phyloP scores from a whole-genome alignment of 2,888 invertebrate genomes.

The Pachydiplax longipennis region DNA sequence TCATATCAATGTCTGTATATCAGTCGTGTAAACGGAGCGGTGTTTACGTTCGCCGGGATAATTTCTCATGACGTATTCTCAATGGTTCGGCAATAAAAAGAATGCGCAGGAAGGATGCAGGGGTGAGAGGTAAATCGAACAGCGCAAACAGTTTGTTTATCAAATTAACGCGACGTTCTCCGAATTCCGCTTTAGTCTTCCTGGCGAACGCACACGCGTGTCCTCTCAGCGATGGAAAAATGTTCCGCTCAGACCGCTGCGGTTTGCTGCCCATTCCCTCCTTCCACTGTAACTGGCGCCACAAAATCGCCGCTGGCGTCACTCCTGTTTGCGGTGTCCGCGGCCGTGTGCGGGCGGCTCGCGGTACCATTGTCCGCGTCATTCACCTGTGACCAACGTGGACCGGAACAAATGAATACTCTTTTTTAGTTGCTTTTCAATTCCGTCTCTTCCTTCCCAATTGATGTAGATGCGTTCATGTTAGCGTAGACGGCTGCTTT shows the following conservation, averaged over 20 bases:
- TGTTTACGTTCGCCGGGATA: too few species aligned
- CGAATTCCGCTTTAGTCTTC: not conserved
- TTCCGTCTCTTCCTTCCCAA: not conserved
- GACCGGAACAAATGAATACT: not conserved
- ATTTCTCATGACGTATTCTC: too few species aligned
- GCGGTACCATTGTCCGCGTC: not conserved
- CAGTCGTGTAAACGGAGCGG: too few species aligned
- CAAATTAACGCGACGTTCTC: not conserved
- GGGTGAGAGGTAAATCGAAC: not conserved
- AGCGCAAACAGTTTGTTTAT: not conserved
- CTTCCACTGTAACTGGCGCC: not conserved
- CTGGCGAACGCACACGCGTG: not conserved
- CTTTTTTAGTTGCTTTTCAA: not conserved
- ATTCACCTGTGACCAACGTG: not conserved
- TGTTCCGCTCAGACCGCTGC: not conserved
- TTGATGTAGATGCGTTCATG: not conserved
- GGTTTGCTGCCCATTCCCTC: not conserved
- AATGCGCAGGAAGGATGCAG: too few species aligned
- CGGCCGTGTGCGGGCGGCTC: not conserved
- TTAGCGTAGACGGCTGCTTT: too few species aligned
- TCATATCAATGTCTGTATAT: too few species aligned
- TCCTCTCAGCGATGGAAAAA: not conserved
- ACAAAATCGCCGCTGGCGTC: not conserved
- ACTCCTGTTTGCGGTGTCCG: not conserved
- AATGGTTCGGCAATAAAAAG: too few species aligned